phyloP scores from a whole-genome alignment of 1,140 invertebrate species.

The Drosophila sp. region DNA sequence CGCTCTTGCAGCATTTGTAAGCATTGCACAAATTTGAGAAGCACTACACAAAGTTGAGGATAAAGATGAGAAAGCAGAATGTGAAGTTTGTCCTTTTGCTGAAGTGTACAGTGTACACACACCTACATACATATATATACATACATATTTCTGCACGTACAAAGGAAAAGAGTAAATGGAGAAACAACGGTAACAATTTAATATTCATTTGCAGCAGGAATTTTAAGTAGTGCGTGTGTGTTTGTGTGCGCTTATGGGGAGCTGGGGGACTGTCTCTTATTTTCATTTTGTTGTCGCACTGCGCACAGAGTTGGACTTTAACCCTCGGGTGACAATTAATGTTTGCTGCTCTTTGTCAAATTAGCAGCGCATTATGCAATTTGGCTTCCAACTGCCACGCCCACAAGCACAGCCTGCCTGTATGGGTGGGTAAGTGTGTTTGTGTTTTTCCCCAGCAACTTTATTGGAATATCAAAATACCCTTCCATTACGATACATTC shows the following conservation, averaged over 20 bases:
- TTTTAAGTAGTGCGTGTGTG: neutral
- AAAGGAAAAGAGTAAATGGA: no score
- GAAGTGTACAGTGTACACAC: neutral
- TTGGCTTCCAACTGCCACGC: neutral
- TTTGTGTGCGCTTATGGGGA: neutral
- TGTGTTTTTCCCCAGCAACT: slow-evolving; percentile 18
- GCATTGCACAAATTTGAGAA: no score
- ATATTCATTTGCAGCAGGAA: no score
- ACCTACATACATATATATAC: neutral
- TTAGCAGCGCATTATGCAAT: slow-evolving; percentile 31
- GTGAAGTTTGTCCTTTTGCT: no score
- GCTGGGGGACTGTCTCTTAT: neutral
- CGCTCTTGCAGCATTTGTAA: neutral
- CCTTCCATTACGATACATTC: neutral
- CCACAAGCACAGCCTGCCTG: neutral
- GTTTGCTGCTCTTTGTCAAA: slow-evolving; percentile 18
- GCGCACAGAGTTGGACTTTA: neutral
- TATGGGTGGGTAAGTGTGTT: neutral
- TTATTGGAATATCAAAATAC: slow-evolving; percentile 5
- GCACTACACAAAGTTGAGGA: no score
- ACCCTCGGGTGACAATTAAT: slow-evolving; percentile 2
- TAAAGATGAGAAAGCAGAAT: no score
- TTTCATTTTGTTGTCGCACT: slow-evolving; percentile 3
- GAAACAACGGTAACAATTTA: no score
- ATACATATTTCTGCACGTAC: neutral